Percentiles rank a stretch among this genome's conserved stretches.
Evolutionary conservation across 1,140 invertebrate genomes (phyloP).

Genomic region (Platorchestia sp.): DNA sequence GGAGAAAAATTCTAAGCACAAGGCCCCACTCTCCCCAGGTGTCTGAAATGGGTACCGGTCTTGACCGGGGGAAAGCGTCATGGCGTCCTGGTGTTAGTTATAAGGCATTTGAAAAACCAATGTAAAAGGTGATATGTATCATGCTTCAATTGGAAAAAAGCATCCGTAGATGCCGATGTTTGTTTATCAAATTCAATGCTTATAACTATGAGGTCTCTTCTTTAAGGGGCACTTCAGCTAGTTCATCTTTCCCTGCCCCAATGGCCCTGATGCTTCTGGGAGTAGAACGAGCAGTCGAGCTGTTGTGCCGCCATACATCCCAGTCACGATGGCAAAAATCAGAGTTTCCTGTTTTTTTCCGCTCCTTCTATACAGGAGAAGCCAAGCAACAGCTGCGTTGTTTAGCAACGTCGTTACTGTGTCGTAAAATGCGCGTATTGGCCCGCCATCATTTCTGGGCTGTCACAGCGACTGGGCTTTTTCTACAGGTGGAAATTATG

Average conservation of each 20-base stretch:
- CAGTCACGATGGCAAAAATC: not conserved
- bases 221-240: not conserved
- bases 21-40: too few relatives aligned
- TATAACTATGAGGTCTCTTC: not conserved
- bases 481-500: not conserved
- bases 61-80: too few relatives aligned
- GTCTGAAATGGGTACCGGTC: too few relatives aligned
- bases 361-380: not conserved
- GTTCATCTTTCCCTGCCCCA: not conserved
- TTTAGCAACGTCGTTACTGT: slow-evolving; percentile 42
- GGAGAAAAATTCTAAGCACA: too few relatives aligned
- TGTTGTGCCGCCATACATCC: not conserved
- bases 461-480: not conserved
- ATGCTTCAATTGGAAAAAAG: too few relatives aligned
- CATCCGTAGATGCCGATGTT: too few relatives aligned
- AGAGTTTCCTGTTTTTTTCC: not conserved
- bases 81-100: too few relatives aligned
- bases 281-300: not conserved
- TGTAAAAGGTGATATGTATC: too few relatives aligned
- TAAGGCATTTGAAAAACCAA: too few relatives aligned
- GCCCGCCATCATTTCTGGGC: slow-evolving; percentile 22
- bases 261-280: not conserved
- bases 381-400: slow-evolving; percentile 30
- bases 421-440: slow-evolving; percentile 22
- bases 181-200: not conserved